Percentiles rank a stretch among this genome's conserved stretches.
phyloP scores from a whole-genome alignment of 1,140 invertebrate species.

The Macrotrachela quadricornifera region DNA sequence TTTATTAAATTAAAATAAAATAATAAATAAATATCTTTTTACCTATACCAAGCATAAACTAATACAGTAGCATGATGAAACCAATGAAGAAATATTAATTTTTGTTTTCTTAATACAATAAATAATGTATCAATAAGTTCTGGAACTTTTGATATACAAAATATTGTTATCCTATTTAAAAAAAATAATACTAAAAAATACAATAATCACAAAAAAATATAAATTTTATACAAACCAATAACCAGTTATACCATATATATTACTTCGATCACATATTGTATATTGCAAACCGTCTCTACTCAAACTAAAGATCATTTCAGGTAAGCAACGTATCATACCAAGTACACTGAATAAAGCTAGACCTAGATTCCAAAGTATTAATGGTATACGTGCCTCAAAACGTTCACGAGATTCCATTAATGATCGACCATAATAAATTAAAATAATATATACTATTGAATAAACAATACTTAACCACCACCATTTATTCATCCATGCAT shows the following conservation, averaged over 20 bases:
- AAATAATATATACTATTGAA: slow-evolving; percentile 63
- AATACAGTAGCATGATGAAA: slow-evolving; percentile 48
- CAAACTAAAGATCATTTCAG: slow-evolving; percentile 56
- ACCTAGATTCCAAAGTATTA: slow-evolving; percentile 72
- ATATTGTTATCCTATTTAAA: slow-evolving; percentile 61
- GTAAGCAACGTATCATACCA: slow-evolving; percentile 42
- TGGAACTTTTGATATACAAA: slow-evolving; percentile 74
- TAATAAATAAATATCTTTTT: slow-evolving; percentile 26
- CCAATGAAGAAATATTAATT: slow-evolving; percentile 92
- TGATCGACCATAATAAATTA: slow-evolving; percentile 73
- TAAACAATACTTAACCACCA: slow-evolving; percentile 64
- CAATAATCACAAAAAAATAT: neutral
- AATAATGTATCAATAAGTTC: slow-evolving; percentile 92
- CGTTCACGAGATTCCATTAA: slow-evolving; percentile 70
- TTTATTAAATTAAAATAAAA: too few relatives aligned
- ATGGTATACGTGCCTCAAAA: slow-evolving; percentile 58
- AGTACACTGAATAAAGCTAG: slow-evolving; percentile 80
- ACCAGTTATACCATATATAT: slow-evolving; percentile 46
- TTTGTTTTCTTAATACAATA: slow-evolving; percentile 81
- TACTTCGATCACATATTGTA: slow-evolving; percentile 52
- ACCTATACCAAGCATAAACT: slow-evolving; percentile 64
- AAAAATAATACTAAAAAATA: slow-evolving; percentile 34
- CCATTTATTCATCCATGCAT: slow-evolving; percentile 72
- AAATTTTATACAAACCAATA: neutral
- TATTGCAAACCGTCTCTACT: slow-evolving; percentile 68